These are phyloP conservation scores for Aplochiton taeniatus DNA, from an alignment of 2,797 vertebrate species.

Conservation along the genomic window DNA sequence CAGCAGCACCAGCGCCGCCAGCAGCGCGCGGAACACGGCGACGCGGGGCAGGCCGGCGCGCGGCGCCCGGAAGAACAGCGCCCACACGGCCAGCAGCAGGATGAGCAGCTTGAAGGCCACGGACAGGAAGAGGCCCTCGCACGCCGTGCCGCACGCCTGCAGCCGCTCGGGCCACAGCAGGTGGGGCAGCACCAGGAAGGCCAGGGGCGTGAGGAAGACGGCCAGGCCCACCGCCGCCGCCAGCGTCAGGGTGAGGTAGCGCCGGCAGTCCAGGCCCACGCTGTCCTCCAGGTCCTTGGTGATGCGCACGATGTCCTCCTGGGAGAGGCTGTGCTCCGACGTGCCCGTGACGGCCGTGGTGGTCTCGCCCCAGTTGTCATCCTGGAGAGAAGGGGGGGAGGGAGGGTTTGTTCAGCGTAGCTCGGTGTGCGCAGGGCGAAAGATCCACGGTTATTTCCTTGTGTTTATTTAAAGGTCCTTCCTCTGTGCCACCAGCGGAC, in stretches of 20 bases:
- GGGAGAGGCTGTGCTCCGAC: slow-evolving; percentile 94
- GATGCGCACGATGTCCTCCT: slow-evolving; percentile 92
- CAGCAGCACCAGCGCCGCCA: slow-evolving; percentile 90
- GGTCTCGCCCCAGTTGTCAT: slow-evolving; percentile 98
- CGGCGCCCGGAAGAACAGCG: slow-evolving; percentile 89
- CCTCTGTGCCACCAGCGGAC: too few species aligned
- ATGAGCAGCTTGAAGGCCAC: slow-evolving; percentile 97
- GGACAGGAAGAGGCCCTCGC: slow-evolving; percentile 94
- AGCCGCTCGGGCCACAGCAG: slow-evolving; percentile 89
- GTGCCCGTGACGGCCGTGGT: slow-evolving; percentile 95
- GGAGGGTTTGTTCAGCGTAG: too few species aligned
- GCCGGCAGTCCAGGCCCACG: slow-evolving; percentile 88
- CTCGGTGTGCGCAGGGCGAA: too few species aligned
- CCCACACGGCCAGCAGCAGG: slow-evolving; percentile 92
- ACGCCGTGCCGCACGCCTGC: slow-evolving; percentile 88
- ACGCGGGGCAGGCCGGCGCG: slow-evolving; percentile 86
- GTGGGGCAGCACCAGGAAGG: slow-evolving; percentile 92
- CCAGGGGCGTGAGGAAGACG: slow-evolving; percentile 88
- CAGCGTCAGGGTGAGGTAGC: slow-evolving; percentile 82
- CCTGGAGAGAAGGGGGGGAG: too few species aligned
- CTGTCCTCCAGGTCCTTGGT: slow-evolving; percentile 97
- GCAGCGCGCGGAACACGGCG: slow-evolving; percentile 86
- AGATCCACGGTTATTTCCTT: too few species aligned
- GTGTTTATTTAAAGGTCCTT: too few species aligned
- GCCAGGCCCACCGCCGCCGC: slow-evolving; percentile 84